phyloP scores from a whole-genome alignment of 2,888 invertebrate species.

The Glyphotaelius pellucidus region DNA sequence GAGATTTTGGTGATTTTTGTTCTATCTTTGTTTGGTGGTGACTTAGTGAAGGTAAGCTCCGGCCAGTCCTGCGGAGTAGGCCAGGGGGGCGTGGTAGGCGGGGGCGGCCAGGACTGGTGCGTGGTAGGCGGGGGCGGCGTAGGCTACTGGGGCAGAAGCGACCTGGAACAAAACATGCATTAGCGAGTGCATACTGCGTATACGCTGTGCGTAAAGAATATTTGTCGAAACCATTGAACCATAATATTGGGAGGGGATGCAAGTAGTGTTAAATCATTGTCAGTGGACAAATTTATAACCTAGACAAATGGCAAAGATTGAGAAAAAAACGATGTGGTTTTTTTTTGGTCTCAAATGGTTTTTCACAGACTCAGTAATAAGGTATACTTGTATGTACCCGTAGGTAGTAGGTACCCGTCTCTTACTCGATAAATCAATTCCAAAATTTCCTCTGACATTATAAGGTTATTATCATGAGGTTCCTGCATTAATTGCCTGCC shows the following conservation, averaged over 20 bases:
- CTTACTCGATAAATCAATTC: too few species aligned
- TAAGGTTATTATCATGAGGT: too few species aligned
- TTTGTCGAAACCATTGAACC: too few species aligned
- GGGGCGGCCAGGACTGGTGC: constrained; percentile 67
- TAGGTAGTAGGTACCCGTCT: too few species aligned
- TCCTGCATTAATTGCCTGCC: too few species aligned
- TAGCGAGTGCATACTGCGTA: not conserved
- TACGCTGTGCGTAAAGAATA: not conserved
- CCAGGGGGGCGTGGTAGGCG: constrained; percentile 68
- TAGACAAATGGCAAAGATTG: too few species aligned
- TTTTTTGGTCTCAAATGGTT: too few species aligned
- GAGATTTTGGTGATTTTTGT: not conserved
- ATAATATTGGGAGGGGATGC: not conserved
- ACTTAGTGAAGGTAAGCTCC: constrained; percentile 61
- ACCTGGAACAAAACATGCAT: constrained; percentile 62
- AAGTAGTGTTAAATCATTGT: not conserved
- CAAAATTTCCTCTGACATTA: too few species aligned
- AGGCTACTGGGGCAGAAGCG: constrained; percentile 70
- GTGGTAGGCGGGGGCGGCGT: constrained; percentile 70
- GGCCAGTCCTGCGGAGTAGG: constrained; percentile 70
- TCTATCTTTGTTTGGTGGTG: not conserved
- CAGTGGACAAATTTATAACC: not conserved
- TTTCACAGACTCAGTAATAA: too few species aligned
- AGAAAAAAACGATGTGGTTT: too few species aligned
- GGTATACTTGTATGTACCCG: too few species aligned